phyloP scores from a whole-genome alignment of 1,140 invertebrate species.

The Drosophila kikkawai region DNA sequence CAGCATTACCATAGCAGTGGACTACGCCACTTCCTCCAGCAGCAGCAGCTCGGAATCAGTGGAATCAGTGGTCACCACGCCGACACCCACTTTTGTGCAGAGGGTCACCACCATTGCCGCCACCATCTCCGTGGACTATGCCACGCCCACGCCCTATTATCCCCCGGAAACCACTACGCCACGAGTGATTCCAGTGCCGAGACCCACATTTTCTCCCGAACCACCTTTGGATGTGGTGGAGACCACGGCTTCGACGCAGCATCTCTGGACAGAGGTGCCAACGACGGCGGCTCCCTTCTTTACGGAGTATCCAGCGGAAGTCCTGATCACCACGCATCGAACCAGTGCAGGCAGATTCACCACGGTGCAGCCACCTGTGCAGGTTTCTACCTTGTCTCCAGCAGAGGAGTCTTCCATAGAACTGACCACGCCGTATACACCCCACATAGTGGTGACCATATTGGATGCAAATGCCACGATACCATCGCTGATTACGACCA shows the following conservation, averaged over 20 bases:
- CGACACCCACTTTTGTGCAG: conserved; percentile 60
- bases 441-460: conserved; percentile 67
- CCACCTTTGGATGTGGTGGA: conserved; percentile 45
- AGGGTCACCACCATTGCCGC: conserved; percentile 73
- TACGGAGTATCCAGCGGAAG: conserved; percentile 83
- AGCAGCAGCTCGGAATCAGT: conserved; percentile 64
- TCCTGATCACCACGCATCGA: conserved; percentile 72
- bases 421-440: conserved; percentile 52
- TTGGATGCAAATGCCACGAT: conserved; percentile 36
- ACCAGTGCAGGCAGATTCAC: conserved; percentile 67
- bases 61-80: conserved; percentile 53
- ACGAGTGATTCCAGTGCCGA: conserved; percentile 25
- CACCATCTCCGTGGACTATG: conserved; percentile 69
- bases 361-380: conserved; percentile 54
- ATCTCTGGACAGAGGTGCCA: conserved; percentile 74
- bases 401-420: conserved; percentile 40
- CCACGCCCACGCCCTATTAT: conserved; percentile 52
- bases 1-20: conserved; percentile 61
- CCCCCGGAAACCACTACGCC: conserved; percentile 38
- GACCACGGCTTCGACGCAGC: conserved; percentile 58
- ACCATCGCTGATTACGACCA: conserved; percentile 15
- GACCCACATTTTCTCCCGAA: conserved; percentile 35
- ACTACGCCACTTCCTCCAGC: conserved; percentile 41
- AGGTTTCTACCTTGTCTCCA: conserved; percentile 37
- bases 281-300: conserved; percentile 86